phyloP scores from a whole-genome alignment of 1,140 invertebrate genomes.

The Laupala kohalensis region DNA sequence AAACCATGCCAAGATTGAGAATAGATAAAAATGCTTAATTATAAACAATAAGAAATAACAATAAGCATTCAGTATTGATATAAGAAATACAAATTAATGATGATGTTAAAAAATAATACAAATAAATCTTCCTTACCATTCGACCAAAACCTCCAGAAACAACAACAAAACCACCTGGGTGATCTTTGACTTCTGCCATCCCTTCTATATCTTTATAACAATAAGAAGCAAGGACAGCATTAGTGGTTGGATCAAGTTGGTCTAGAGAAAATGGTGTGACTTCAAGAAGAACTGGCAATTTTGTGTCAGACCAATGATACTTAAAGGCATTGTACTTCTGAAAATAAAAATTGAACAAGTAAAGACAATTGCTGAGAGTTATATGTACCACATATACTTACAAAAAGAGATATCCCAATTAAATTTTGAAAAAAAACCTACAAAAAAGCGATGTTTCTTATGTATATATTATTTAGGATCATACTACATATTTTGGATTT shows the following conservation, averaged over 20 bases:
- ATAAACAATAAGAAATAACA: background rate
- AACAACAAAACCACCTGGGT: slow-evolving; percentile 73
- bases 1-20: too few species aligned
- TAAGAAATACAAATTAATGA: background rate
- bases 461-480: background rate
- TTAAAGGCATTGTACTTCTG: slow-evolving; percentile 86
- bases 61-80: background rate
- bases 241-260: slow-evolving; percentile 76
- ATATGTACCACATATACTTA: too few species aligned
- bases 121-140: slow-evolving; percentile 29
- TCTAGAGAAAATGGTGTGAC: slow-evolving; percentile 78
- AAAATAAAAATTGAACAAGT: slow-evolving; percentile 21
- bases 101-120: background rate
- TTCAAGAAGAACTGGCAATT: slow-evolving; percentile 75
- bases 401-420: background rate
- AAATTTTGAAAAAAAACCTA: background rate
- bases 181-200: slow-evolving; percentile 50
- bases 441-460: background rate
- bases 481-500: background rate
- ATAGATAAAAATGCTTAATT: too few species aligned
- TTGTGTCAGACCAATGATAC: slow-evolving; percentile 87
- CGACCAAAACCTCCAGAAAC: slow-evolving; percentile 76
- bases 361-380: background rate
- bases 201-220: slow-evolving; percentile 87
- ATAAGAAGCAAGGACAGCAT: slow-evolving; percentile 70